Evolutionary conservation across 1,140 invertebrate species (phyloP), one percentile per base, ranked within the genome.

Genomic region (Drosophila baimaii): DNA sequence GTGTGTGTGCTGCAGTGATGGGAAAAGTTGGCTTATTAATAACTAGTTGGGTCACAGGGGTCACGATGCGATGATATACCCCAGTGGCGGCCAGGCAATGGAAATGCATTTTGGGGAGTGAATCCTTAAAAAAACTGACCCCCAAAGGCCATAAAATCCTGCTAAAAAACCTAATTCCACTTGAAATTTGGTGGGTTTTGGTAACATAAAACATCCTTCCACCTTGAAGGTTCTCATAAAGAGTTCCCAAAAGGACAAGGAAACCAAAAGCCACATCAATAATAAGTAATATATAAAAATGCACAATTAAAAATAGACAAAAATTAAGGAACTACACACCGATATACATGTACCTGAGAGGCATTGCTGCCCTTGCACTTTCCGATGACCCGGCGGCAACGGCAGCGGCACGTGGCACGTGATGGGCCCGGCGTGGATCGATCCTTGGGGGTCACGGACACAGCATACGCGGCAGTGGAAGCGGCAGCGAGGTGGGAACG

Each of bases 381-480:
- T 44, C 37, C 31, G 12, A 17, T 23, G 41, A 46, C 21, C 31
- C 25, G 44, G 51, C 51, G 19, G 19, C 49, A 9, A 2, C 29
- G 29, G 6, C 5, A 12, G 23, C 44, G 44, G 66, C 62, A 81
- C 73, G 58, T 61, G 65, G 55, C 79, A 74, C 72, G 81, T 80
- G 81, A 47, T 58, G 54, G 41, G 23, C 35, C 43, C 44, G 51
- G 35, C 65, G 66, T 77, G 78, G 61, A 57, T 80, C 81, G 81
- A 84, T 83, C 81, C 76, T 64, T 77, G 71, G 63, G 81, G 81
- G 81, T 85, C 81, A 84, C 77, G 81, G 81, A 58, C 81, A 77
- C 56, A 29, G 23, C 56, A 33, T 19, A 44, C 29, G 41, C 43
- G 37, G 44, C 27, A 10, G 25, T 21, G 31, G 10, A 68, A 51